Percentiles rank a stretch among this genome's conserved stretches.
phyloP scores from a whole-genome alignment of 2,888 invertebrate genomes.

The Congeria kusceri region DNA sequence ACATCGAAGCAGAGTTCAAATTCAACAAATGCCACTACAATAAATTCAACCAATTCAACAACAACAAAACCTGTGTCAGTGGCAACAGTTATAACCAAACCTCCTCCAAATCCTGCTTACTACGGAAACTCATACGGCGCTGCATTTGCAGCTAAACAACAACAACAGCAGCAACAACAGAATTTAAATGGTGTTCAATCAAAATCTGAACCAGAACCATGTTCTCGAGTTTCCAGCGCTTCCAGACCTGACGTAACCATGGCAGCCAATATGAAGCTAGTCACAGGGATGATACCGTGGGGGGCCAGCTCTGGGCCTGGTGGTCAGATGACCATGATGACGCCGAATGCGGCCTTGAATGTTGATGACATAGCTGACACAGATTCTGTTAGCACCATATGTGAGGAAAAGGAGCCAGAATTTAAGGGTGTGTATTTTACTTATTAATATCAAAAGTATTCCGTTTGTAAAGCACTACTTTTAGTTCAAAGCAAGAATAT shows the following conservation, averaged over 20 bases:
- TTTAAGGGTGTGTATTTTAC: constrained; percentile 40
- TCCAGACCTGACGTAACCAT: background rate
- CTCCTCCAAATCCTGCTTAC: constrained; percentile 29
- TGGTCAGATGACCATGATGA: constrained; percentile 15
- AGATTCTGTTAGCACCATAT: constrained; percentile 60
- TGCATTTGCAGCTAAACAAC: constrained; percentile 33
- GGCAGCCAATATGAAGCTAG: background rate
- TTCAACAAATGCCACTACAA: constrained; percentile 10
- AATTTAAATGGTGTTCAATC: background rate
- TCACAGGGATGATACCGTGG: constrained; percentile 14
- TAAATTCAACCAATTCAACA: constrained; percentile 11
- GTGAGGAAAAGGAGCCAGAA: constrained; percentile 57
- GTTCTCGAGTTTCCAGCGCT: too few species aligned
- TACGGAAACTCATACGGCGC: constrained; percentile 53
- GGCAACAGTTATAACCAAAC: constrained; percentile 15
- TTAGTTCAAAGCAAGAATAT: too few species aligned
- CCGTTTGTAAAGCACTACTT: too few species aligned
- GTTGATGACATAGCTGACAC: constrained; percentile 48
- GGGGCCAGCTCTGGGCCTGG: background rate
- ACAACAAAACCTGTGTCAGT: constrained; percentile 20
- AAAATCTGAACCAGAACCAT: too few species aligned
- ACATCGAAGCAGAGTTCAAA: background rate
- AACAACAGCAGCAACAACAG: constrained; percentile 18
- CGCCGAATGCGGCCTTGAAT: constrained; percentile 12
- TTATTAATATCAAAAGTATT: background rate